Conservation (phyloP, 2,888 invertebrate genomes). For the Polyommatus iphigenia region DNA sequence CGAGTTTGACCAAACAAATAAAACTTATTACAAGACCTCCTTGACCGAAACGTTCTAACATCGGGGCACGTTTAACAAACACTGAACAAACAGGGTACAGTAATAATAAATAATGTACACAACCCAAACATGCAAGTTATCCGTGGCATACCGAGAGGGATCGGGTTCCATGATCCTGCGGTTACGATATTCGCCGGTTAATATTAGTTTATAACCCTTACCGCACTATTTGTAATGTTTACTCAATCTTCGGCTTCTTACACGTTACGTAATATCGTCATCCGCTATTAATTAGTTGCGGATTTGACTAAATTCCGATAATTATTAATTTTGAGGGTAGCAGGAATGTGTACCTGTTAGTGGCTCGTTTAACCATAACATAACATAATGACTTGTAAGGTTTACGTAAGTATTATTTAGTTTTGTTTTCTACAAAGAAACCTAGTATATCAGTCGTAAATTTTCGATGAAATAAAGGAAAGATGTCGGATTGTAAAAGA, state of each 20-base stretch:
- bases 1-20: constrained; percentile 14
- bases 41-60: constrained; percentile 7
- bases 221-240: constrained; percentile 64
- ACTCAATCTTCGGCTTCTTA: constrained; percentile 52
- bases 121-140: constrained; percentile 72
- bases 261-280: constrained; percentile 25
- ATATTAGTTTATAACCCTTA: constrained; percentile 73
- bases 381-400: not conserved
- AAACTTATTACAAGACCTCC: constrained; percentile 9
- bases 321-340: not conserved
- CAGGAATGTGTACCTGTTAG: not conserved
- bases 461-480: too few species aligned
- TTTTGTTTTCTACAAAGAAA: too few species aligned
- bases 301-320: not conserved
- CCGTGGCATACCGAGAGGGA: constrained; percentile 66
- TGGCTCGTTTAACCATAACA: not conserved
- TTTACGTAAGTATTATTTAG: too few species aligned
- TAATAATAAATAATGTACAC: constrained; percentile 75
- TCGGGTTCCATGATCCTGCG: constrained; percentile 77
- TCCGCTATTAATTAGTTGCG: constrained; percentile 1
- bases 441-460: too few species aligned
- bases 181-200: constrained; percentile 72
- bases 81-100: constrained; percentile 62
- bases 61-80: constrained; percentile 59
- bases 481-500: too few species aligned